Base-by-base conservation (phyloP, 2,888 invertebrate species). In the Ennomos fuscantarius region DNA sequence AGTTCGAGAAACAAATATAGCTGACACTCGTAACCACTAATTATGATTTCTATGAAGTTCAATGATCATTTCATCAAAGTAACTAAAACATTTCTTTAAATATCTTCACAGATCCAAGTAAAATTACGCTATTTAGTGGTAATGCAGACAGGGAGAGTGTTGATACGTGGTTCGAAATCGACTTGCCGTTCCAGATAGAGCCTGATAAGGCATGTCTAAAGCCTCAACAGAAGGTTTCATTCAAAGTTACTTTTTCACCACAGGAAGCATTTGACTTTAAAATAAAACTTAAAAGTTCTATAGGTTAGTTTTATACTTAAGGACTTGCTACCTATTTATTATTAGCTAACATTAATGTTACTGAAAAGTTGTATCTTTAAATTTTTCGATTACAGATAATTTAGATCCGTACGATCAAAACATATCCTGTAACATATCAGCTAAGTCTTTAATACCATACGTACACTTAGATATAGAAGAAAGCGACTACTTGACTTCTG, bases 401-500 rank as follows among this genome's bases (percentile, higher is more conserved):
- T 81, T 94, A 37, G 87, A 84, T 62, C 93, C 94, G 36, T 89
- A 89, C 37, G 93, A 95, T 51, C 86, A 89, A 60, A 94, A 94
- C 69, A 79, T 93, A 48, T 66, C 84, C 24, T 93, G 94, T 35
- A 80, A 83, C 37, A 79, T 95, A 39, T 82, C 78, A 41, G 96
- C 93, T 0, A 93, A 93, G 68, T 94, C 95, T 61, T 71, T 95
- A 48, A 87, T 95, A 62, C 95, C 96, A 0, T 94, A 94, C 69
- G 95, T 94, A 70, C 95, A 96, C 76, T 94, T 96, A 69, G 95
- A 95, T 64, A 85, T 95, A 42, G 93, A 94, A 63, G 94, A 94
- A 57, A 95, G 94, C 47, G 94, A 95, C 79, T 95, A 95, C 76
- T 74, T 95, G 45, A 83, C 84, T 1, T 87, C 86, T n/a, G 86